These are phyloP conservation scores for Apteryx mantelli DNA, from an alignment of 2,113 vertebrate species.

Conservation along the genomic window DNA sequence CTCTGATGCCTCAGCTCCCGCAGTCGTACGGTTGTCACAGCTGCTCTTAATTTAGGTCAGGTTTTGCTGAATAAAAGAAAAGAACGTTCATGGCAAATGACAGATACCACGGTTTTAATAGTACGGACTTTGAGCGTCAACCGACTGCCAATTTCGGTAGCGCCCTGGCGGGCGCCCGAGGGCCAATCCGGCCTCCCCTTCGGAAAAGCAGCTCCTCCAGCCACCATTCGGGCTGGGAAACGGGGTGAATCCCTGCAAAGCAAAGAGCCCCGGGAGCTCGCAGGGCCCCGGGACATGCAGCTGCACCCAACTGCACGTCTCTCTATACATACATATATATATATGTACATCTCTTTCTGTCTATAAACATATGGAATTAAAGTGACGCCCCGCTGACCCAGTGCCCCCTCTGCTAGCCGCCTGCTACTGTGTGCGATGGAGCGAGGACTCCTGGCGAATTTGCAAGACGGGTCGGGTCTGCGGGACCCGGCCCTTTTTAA, in stretches of 20 bases:
- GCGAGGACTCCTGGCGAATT: background rate
- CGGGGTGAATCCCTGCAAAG: background rate
- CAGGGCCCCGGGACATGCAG: background rate
- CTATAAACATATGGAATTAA: background rate
- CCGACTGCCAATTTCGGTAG: rapidly evolving
- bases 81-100: background rate
- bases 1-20: background rate
- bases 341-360: background rate
- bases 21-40: background rate
- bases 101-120: rapidly evolving
- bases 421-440: background rate
- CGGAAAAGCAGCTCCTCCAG: background rate
- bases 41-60: background rate
- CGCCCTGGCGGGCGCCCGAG: background rate
- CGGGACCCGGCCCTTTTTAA: rapidly evolving
- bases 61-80: background rate
- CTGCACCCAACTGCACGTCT: background rate
- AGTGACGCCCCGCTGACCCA: background rate
- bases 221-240: rapidly evolving
- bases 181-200: background rate
- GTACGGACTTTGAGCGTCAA: background rate
- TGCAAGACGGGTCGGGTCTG: rapidly evolving
- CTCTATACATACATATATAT: background rate
- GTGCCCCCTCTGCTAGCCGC: background rate
- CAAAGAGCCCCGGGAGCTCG: background rate